Base-by-base conservation (phyloP, 2,888 invertebrate genomes). In the Lasioglossum leucozonium region DNA sequence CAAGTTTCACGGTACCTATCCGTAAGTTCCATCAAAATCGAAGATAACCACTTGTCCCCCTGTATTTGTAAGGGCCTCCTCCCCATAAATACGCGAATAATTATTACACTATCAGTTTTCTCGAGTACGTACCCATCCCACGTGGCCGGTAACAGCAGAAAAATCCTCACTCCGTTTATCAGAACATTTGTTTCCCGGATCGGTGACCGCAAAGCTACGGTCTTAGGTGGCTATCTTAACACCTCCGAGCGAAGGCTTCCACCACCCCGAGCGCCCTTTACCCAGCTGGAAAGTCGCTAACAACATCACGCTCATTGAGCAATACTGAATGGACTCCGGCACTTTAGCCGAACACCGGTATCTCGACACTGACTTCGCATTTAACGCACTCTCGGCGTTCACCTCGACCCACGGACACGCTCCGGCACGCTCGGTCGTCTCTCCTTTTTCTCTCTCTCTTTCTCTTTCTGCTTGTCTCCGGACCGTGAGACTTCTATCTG, bases 321-420 rank as follows among this genome's bases (percentile, higher is more conserved):
- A 65, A 65, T 65, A 65, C 78, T 86, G 74, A 83, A 88, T 89
- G 72, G 76, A 83, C 79, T 80, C 65, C 34, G 44, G 76, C 65
- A 67, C 76, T 76, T 67, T 76, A 67, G 65, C n/a, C 65, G 65
- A n/a, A 65, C 65, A 65, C 44, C 65, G 34, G 26, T 44, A 44
- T 72, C 72, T 72, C 72, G 37, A 26, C 42, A 71, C 71, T 71
- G 71, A 71, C 71, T 71, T 42, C 26, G 34, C 69, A 44, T 72
- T 44, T n/a, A 30, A 72, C 72, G 44, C 72, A 26, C 72, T 26
- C 44, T 44, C 26, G 30, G 71, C 71, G n/a, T 40, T 42, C 71
- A 71, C 71, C 71, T 40, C 71, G 71, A 37, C 71, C 34, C 55
- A 40, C 40, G 71, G 18, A 55, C 77, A 55, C 58, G 62, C 72